Conservation (phyloP, 2,888 invertebrate genomes). For the Serripes groenlandicus region DNA sequence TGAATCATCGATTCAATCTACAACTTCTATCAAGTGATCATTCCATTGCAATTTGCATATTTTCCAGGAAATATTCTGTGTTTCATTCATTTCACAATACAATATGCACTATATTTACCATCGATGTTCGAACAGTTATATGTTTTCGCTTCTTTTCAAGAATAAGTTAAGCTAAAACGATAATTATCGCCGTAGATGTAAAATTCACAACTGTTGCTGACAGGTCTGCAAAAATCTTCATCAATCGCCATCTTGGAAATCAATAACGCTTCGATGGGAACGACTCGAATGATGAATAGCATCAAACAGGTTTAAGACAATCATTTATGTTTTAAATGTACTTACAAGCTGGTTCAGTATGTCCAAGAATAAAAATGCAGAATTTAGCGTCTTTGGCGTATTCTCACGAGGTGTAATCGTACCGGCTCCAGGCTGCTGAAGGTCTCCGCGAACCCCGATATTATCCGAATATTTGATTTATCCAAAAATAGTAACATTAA, state of each 20-base stretch:
- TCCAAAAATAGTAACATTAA: slow-evolving; percentile 27
- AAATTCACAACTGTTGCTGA: slow-evolving; percentile 52
- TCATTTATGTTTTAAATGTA: background rate
- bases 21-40: no score
- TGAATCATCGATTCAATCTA: no score
- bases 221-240: slow-evolving; percentile 23
- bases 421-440: slow-evolving; percentile 74
- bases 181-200: no score
- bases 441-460: slow-evolving; percentile 79
- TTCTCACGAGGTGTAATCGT: slow-evolving; percentile 7
- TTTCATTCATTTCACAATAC: no score
- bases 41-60: no score
- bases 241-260: slow-evolving; percentile 38
- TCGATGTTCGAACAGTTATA: no score
- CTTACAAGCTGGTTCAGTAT: slow-evolving; percentile 11
- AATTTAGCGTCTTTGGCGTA: background rate
- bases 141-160: no score
- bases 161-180: no score
- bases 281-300: background rate
- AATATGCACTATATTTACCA: no score
- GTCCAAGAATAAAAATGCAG: slow-evolving; percentile 13
- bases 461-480: slow-evolving; percentile 69
- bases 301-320: background rate
- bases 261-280: slow-evolving; percentile 5
- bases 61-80: no score